phyloP scores from a whole-genome alignment of 1,140 invertebrate genomes.

The Drosophila carrolli region DNA sequence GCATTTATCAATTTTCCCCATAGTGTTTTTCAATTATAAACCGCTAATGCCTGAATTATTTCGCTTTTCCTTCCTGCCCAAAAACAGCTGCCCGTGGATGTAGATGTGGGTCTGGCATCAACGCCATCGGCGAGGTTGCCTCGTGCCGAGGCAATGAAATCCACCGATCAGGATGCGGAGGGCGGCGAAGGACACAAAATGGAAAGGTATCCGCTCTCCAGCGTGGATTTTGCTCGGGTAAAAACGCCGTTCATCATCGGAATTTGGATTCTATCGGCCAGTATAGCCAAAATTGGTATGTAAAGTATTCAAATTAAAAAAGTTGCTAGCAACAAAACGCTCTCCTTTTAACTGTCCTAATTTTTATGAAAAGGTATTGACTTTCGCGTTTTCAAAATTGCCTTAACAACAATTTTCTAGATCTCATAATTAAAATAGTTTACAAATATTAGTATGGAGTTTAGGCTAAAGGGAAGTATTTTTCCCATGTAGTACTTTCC shows the following conservation, averaged over 20 bases:
- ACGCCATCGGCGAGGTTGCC: conserved; percentile 16
- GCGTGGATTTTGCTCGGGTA: conserved; percentile 94
- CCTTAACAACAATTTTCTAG: too few species aligned
- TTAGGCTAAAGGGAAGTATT: too few species aligned
- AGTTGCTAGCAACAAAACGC: not conserved
- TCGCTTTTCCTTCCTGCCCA: conserved; percentile 14
- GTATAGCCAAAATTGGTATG: conserved; percentile 97
- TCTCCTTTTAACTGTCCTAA: too few species aligned
- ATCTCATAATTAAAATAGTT: too few species aligned
- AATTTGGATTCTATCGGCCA: conserved; percentile 97
- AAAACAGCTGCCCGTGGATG: conserved; percentile 32
- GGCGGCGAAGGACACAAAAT: conserved; percentile 47
- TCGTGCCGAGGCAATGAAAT: conserved; percentile 35
- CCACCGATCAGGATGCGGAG: conserved; percentile 3
- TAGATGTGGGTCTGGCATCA: conserved; percentile 1
- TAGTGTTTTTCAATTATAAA: conserved; percentile 45
- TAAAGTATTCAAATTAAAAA: conserved; percentile 25
- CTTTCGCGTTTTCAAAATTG: too few species aligned
- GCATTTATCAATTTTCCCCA: conserved; percentile 19
- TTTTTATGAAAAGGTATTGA: too few species aligned
- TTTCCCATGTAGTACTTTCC: too few species aligned
- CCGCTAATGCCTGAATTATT: conserved; percentile 27
- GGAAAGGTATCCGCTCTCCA: conserved; percentile 89
- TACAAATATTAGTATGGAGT: too few species aligned
- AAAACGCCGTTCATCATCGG: conserved; percentile 97